These are phyloP conservation scores for Dolichoris vasculosae DNA, from an alignment of 1,140 invertebrate species.

Conservation along the genomic window DNA sequence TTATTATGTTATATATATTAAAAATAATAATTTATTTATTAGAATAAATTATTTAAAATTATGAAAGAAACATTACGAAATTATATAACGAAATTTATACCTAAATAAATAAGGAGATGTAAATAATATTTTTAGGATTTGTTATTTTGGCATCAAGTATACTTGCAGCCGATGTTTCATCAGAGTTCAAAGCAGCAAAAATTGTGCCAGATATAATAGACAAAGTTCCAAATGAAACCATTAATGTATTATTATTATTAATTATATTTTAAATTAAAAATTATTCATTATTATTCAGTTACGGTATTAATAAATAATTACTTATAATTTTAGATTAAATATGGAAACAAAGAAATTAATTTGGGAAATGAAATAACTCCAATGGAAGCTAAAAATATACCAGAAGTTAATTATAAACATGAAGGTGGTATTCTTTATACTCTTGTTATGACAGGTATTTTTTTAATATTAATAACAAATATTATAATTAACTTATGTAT, in stretches of 20 bases:
- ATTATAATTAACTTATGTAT: not conserved
- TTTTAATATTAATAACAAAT: not conserved
- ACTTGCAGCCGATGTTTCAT: constrained; percentile 61
- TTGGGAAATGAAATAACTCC: constrained; percentile 77
- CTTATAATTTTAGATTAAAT: constrained; percentile 68
- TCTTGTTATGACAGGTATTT: constrained; percentile 76
- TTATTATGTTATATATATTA: too few relatives aligned
- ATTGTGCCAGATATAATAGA: constrained; percentile 75
- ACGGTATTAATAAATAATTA: constrained; percentile 11
- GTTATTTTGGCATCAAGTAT: constrained; percentile 59
- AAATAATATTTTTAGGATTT: constrained; percentile 56
- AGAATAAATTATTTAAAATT: not conserved
- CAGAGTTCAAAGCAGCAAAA: constrained; percentile 68
- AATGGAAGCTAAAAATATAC: constrained; percentile 67
- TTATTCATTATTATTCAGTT: not conserved
- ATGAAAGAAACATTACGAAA: not conserved
- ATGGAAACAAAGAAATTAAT: constrained; percentile 69
- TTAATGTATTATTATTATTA: constrained; percentile 67
- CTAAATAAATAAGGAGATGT: not conserved
- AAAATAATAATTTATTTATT: not conserved
- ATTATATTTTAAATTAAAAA: constrained; percentile 9
- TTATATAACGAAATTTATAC: not conserved
- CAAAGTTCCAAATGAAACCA: constrained; percentile 65
- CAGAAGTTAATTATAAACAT: constrained; percentile 73
- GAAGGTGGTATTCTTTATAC: constrained; percentile 77